A percentile compares a stretch with the other conserved stretches of the same genome.
Evolutionary conservation across 2,113 vertebrate species (phyloP).

Genomic region (Propithecus coquereli): DNA sequence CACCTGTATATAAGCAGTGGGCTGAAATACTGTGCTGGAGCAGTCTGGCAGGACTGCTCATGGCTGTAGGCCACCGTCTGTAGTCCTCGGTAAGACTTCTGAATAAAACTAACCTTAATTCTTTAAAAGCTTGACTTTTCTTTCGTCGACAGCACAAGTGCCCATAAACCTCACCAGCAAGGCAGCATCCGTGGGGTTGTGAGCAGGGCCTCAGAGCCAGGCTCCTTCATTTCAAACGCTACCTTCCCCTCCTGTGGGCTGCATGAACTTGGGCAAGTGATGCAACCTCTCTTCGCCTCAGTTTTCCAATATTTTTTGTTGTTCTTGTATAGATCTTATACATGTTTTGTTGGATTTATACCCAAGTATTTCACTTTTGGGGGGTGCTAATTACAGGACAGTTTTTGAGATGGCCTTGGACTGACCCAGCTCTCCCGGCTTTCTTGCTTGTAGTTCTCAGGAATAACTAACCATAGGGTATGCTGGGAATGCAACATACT

Average conservation of each 20-base stretch:
- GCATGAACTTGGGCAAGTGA: not conserved
- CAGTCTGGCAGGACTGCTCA: not conserved
- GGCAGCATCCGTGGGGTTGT: not conserved
- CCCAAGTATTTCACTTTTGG: not conserved
- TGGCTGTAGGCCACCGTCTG: not conserved
- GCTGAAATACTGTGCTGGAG: not conserved
- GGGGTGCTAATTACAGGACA: not conserved
- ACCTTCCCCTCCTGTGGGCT: not conserved
- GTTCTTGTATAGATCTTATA: not conserved
- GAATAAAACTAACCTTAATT: not conserved
- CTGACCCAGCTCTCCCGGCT: not conserved
- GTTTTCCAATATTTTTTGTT: not conserved
- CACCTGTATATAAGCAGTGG: not conserved
- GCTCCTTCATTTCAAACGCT: not conserved
- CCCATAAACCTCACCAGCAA: not conserved
- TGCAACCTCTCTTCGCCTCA: not conserved
- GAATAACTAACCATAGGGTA: too few relatives aligned
- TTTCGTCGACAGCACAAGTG: not conserved
- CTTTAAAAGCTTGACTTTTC: not conserved
- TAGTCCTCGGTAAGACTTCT: not conserved
- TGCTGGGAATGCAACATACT: not conserved
- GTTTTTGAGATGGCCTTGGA: not conserved
- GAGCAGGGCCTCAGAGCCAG: not conserved
- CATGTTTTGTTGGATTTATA: not conserved
- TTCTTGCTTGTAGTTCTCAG: not conserved